phyloP scores from a whole-genome alignment of 2,113 vertebrate genomes.

The Neofelis nebulosa region DNA sequence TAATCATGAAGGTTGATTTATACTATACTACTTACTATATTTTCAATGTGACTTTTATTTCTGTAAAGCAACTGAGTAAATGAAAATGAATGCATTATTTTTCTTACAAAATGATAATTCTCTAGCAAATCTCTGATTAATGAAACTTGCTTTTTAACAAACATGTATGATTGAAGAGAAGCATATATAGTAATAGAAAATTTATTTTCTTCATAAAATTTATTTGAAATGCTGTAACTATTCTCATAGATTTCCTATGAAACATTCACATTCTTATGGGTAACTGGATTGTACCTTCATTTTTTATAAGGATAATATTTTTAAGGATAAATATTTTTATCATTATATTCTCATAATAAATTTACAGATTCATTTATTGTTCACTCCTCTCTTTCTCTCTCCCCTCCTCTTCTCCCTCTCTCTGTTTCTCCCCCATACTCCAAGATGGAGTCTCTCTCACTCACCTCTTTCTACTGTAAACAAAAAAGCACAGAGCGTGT shows the following conservation, averaged over 20 bases:
- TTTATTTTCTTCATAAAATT: not conserved
- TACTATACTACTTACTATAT: not conserved
- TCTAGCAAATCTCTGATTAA: not conserved
- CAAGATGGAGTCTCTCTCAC: not conserved
- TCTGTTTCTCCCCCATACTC: not conserved
- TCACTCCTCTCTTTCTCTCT: not conserved
- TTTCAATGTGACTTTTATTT: constrained; percentile 14
- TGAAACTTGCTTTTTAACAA: constrained; percentile 26
- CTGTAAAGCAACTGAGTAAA: not conserved
- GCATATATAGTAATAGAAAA: not conserved
- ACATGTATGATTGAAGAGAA: not conserved
- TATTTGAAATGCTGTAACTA: not conserved
- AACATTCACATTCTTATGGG: not conserved
- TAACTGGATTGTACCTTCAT: not conserved
- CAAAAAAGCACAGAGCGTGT: not conserved
- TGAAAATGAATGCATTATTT: not conserved
- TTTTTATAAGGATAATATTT: not conserved
- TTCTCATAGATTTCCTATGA: not conserved
- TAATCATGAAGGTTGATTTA: not conserved
- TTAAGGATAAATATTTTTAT: not conserved
- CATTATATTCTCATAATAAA: not conserved
- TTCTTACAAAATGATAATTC: constrained; percentile 12
- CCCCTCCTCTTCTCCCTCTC: no score
- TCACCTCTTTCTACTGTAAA: not conserved
- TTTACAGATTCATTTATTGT: not conserved